A percentile compares a stretch with the other conserved stretches of the same genome.
Conservation (phyloP, 2,888 invertebrate genomes). For the Tethea ocularis region DNA sequence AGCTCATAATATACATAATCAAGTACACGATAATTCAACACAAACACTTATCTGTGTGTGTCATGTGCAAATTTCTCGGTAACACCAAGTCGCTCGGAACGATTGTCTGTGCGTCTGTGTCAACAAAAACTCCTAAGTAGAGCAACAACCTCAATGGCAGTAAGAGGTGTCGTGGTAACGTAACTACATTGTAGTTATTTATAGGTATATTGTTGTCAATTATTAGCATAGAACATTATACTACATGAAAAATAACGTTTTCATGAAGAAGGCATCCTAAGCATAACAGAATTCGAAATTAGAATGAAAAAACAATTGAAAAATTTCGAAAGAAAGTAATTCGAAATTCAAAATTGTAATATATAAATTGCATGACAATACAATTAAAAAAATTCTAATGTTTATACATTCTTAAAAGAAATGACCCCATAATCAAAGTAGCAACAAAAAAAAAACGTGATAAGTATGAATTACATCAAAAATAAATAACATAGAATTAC, state of each 20-base stretch:
- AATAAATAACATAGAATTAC: too few relatives aligned
- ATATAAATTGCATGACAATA: too few relatives aligned
- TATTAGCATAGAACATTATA: not conserved
- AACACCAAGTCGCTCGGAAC: not conserved
- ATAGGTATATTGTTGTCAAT: not conserved
- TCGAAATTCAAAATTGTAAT: too few relatives aligned
- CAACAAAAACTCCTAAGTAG: not conserved
- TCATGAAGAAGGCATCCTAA: too few relatives aligned
- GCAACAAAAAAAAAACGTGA: too few relatives aligned
- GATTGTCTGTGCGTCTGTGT: slow-evolving; percentile 6
- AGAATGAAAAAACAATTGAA: too few relatives aligned
- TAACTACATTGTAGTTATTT: not conserved
- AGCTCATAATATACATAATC: not conserved
- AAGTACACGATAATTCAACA: not conserved
- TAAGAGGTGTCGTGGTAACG: not conserved
- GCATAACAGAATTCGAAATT: too few relatives aligned
- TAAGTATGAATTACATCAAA: too few relatives aligned
- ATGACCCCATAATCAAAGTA: too few relatives aligned
- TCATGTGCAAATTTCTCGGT: slow-evolving; percentile 2
- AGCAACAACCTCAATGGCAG: not conserved
- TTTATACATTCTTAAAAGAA: too few relatives aligned
- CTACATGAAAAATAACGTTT: not conserved
- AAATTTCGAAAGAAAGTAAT: too few relatives aligned
- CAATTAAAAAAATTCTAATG: too few relatives aligned
- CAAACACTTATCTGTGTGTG: not conserved